Conservation (phyloP, 2,113 vertebrate species). For the Periophthalmodon schlosseri region DNA sequence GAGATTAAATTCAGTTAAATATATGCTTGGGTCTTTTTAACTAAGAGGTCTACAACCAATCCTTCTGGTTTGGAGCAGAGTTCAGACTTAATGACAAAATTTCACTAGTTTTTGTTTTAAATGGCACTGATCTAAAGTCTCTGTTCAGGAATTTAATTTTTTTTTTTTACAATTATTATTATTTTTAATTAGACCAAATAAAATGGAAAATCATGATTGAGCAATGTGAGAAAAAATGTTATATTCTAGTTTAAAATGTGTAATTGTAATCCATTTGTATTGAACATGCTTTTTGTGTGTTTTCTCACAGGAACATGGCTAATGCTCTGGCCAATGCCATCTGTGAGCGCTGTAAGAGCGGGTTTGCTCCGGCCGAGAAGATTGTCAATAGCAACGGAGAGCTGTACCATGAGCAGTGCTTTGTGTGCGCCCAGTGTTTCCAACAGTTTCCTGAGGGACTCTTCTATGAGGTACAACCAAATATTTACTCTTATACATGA, state of each 20-base stretch:
- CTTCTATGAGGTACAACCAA: slow-evolving; percentile 90
- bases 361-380: slow-evolving; percentile 92
- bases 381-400: slow-evolving; percentile 98
- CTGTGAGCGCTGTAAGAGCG: slow-evolving; percentile 91
- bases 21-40: too few species aligned
- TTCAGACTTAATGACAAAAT: too few species aligned
- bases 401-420: slow-evolving; percentile 96
- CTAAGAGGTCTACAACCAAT: too few species aligned
- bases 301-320: slow-evolving; percentile 91
- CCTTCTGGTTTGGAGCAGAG: too few species aligned
- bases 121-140: too few species aligned
- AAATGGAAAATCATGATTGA: too few species aligned
- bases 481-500: not conserved
- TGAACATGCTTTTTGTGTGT: not conserved
- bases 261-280: not conserved
- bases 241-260: not conserved
- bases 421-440: slow-evolving; percentile 97
- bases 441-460: slow-evolving; percentile 96
- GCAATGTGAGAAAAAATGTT: too few species aligned
- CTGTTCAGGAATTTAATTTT: too few species aligned
- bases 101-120: too few species aligned
- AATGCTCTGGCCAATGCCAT: slow-evolving; percentile 93
- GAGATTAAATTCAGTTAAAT: too few species aligned
- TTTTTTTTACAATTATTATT: too few species aligned
- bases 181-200: too few species aligned